Percentiles rank a stretch among this genome's conserved stretches.
Evolutionary conservation across 2,797 vertebrate species (phyloP).

Genomic region (Micropoecilia bifurca): DNA sequence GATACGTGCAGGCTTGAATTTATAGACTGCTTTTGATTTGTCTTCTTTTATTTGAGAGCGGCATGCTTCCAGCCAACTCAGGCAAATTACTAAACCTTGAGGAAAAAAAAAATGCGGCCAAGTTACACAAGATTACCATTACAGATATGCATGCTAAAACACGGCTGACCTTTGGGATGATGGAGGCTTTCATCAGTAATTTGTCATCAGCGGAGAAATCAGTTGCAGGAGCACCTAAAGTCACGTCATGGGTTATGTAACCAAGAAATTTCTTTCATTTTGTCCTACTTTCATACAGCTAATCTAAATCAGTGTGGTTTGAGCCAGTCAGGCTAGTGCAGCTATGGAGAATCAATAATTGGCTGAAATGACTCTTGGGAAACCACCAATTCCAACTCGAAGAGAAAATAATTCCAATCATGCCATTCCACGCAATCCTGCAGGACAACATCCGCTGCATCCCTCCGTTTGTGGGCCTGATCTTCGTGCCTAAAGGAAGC

Average conservation of each 20-base stretch:
- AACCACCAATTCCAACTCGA: slow-evolving; percentile 24
- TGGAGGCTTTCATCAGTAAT: slow-evolving; percentile 25
- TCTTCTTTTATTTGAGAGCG: slow-evolving; percentile 36
- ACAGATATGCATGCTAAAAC: slow-evolving; percentile 19
- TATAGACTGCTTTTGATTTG: slow-evolving; percentile 51
- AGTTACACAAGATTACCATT: slow-evolving; percentile 50
- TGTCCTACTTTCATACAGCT: slow-evolving; percentile 2
- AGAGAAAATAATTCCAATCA: slow-evolving; percentile 57
- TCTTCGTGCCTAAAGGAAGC: slow-evolving; percentile 56
- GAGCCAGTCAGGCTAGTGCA: slow-evolving; percentile 21
- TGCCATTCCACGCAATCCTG: slow-evolving; percentile 68
- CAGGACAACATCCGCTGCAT: slow-evolving; percentile 70
- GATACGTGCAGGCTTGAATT: slow-evolving; percentile 44
- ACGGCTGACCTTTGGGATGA: slow-evolving; percentile 18
- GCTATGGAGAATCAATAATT: slow-evolving; percentile 26
- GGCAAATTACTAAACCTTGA: slow-evolving; percentile 36
- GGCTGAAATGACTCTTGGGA: slow-evolving; percentile 35
- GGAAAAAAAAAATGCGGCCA: slow-evolving; percentile 25
- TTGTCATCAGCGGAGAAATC: slow-evolving; percentile 27
- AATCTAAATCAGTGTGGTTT: slow-evolving; percentile 29
- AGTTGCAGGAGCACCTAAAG: slow-evolving; percentile 8
- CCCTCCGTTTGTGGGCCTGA: slow-evolving; percentile 61
- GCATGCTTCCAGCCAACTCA: slow-evolving; percentile 20
- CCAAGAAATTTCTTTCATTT: slow-evolving; percentile 6
- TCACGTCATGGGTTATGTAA: slow-evolving; percentile 33